Conservation (phyloP, 1,140 invertebrate genomes). For the Tetraneura akinire region DNA sequence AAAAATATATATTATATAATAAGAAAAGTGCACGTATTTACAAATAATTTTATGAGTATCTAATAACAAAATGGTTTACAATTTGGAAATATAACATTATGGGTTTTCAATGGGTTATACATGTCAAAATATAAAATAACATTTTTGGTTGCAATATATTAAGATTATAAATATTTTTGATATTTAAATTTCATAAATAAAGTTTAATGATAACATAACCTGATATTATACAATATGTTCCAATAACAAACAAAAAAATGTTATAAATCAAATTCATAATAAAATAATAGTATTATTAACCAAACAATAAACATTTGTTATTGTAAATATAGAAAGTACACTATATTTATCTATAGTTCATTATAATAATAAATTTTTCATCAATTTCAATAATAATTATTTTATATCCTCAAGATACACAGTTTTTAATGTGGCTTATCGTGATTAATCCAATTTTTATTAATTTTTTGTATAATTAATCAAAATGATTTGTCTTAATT, state of each 20-base stretch:
- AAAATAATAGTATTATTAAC: not conserved
- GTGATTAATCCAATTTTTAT: not conserved
- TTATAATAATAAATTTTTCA: not conserved
- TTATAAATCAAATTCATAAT: not conserved
- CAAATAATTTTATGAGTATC: constrained; percentile 11
- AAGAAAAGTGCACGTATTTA: constrained; percentile 33
- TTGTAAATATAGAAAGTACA: not conserved
- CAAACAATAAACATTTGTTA: not conserved
- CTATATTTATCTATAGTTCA: not conserved
- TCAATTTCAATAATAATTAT: not conserved
- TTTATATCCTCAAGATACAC: not conserved
- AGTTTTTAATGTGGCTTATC: not conserved
- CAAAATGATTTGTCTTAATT: not conserved
- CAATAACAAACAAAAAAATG: not conserved
- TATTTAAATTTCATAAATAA: not conserved
- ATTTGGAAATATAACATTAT: constrained; percentile 19
- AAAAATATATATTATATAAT: not conserved
- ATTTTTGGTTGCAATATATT: not conserved
- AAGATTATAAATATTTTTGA: not conserved
- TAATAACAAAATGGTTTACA: constrained; percentile 8
- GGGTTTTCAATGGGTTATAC: not conserved
- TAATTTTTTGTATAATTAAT: not conserved
- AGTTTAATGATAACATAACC: not conserved
- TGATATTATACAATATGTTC: not conserved
- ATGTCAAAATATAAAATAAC: not conserved